Evolutionary conservation across 2,797 vertebrate species (phyloP).

Genomic region (Adelosebastes latens): DNA sequence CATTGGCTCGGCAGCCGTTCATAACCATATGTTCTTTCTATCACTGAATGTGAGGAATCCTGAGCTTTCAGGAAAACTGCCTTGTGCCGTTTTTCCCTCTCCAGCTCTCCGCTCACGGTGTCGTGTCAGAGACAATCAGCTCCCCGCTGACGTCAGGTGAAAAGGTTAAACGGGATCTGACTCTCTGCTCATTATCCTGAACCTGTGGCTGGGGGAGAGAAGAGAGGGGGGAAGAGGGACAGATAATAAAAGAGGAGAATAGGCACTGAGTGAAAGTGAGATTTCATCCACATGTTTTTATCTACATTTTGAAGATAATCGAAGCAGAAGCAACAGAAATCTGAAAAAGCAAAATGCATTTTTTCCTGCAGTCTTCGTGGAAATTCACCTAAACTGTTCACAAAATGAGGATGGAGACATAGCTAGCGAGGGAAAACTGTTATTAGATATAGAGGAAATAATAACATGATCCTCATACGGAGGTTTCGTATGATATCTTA

Average conservation of each 20-base stretch:
- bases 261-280: background rate
- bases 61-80: background rate
- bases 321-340: background rate
- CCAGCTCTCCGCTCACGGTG: slow-evolving; percentile 1
- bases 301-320: background rate
- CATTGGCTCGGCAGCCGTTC: slow-evolving; percentile 35
- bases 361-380: background rate
- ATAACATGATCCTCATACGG: no score
- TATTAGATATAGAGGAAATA: background rate
- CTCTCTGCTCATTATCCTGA: slow-evolving; percentile 28
- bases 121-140: slow-evolving; percentile 57
- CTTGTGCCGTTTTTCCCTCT: slow-evolving; percentile 4
- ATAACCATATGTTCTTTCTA: slow-evolving; percentile 58
- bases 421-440: background rate
- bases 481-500: no score
- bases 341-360: background rate
- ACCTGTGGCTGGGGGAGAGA: background rate
- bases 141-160: slow-evolving; percentile 28
- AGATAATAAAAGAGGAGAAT: background rate
- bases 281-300: slow-evolving; percentile 1
- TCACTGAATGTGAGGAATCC: slow-evolving; percentile 34
- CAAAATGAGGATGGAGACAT: background rate
- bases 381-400: background rate
- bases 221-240: background rate
- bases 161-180: slow-evolving; percentile 44